These are phyloP conservation scores for Cercopithecus diana DNA, from an alignment of 2,797 vertebrate species.

Conservation along the genomic window DNA sequence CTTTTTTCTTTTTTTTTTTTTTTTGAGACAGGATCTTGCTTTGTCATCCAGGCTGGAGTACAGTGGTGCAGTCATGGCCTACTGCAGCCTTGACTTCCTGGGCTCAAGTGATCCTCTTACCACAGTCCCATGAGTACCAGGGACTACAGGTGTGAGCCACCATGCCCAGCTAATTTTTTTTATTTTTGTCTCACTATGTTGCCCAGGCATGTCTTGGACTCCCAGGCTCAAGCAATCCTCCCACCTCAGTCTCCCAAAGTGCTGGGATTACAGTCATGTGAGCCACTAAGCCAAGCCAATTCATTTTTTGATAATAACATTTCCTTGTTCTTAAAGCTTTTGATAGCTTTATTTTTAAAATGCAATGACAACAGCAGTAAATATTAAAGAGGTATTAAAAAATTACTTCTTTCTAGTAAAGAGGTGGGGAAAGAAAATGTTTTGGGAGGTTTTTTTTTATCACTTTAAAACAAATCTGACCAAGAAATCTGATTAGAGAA, in stretches of 20 bases:
- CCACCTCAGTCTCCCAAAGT: background rate
- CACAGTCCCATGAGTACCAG: background rate
- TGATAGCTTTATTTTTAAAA: background rate
- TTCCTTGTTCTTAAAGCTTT: slow-evolving; percentile 45
- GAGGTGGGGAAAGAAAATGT: background rate
- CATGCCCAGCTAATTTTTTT: background rate
- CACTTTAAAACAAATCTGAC: slow-evolving; percentile 22
- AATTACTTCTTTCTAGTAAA: background rate
- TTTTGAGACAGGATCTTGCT: background rate
- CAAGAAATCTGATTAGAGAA: slow-evolving; percentile 6
- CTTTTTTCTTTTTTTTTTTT: too few relatives aligned
- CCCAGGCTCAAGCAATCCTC: background rate
- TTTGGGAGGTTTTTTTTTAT: background rate
- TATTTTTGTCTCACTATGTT: background rate
- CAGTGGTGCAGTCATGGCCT: background rate
- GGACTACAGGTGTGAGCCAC: background rate
- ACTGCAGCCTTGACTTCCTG: too few relatives aligned
- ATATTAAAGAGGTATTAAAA: slow-evolving; percentile 54
- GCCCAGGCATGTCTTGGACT: background rate
- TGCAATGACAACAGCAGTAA: background rate
- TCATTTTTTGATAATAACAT: background rate
- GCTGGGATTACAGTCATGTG: background rate
- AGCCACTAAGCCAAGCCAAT: background rate
- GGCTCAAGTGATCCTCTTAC: background rate
- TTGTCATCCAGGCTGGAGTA: background rate